Percentiles rank a stretch among this genome's conserved stretches.
phyloP scores from a whole-genome alignment of 2,888 invertebrate genomes.

The Pachycephus smyrnensis region DNA sequence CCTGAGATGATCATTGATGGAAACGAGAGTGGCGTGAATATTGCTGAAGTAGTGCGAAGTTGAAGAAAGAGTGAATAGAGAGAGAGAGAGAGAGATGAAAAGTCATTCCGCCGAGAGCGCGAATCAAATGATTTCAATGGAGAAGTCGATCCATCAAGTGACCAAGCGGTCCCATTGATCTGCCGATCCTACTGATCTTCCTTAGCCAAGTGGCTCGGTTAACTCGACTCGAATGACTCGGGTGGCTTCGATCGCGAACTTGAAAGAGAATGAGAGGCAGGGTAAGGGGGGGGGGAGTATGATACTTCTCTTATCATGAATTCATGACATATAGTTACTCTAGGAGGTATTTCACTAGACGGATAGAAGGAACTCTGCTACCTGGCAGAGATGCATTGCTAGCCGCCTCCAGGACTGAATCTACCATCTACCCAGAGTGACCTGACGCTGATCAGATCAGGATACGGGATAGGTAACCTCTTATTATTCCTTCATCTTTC shows the following conservation, averaged over 20 bases:
- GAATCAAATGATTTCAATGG: slow-evolving; percentile 41
- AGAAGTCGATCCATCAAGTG: slow-evolving; percentile 35
- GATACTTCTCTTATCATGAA: slow-evolving; percentile 19
- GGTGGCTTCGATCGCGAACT: slow-evolving; percentile 24
- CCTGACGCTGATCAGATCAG: slow-evolving; percentile 29
- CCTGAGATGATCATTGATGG: too few species aligned
- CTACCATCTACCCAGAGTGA: slow-evolving; percentile 25
- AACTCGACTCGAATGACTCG: not conserved
- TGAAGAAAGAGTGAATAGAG: not conserved
- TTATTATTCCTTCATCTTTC: not conserved
- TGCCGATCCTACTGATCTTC: slow-evolving; percentile 22
- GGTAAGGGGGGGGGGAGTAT: slow-evolving; percentile 17
- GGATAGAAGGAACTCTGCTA: slow-evolving; percentile 38
- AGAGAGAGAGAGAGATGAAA: not conserved
- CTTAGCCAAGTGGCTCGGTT: slow-evolving; percentile 14
- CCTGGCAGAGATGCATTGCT: slow-evolving; percentile 44
- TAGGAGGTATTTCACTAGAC: slow-evolving; percentile 15
- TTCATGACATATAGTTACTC: slow-evolving; percentile 23
- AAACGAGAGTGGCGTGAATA: not conserved
- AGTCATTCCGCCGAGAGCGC: slow-evolving; percentile 6
- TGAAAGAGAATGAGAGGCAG: slow-evolving; percentile 9
- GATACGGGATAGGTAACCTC: not conserved
- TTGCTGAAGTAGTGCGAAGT: not conserved
- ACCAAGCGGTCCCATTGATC: slow-evolving; percentile 43
- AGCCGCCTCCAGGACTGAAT: slow-evolving; percentile 28